Conservation (phyloP, 2,888 invertebrate species). For the Cantharis nigra region DNA sequence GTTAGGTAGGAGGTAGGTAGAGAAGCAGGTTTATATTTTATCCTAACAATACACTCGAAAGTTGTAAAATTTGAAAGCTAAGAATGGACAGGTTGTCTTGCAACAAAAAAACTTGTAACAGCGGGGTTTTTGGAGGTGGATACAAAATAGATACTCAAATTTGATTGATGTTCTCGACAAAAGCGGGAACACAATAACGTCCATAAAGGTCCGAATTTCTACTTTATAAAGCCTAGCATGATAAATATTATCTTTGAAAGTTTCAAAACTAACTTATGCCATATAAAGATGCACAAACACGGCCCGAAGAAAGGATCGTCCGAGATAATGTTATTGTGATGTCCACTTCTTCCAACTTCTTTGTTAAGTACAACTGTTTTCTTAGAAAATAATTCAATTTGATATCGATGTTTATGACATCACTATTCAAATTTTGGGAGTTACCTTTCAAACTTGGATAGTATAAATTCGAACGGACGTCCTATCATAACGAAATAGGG, state of each 20-base stretch:
- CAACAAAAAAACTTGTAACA: conserved; percentile 12
- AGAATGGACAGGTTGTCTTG: conserved; percentile 31
- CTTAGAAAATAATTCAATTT: conserved; percentile 35
- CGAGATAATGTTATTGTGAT: conserved; percentile 47
- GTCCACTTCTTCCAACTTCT: conserved; percentile 43
- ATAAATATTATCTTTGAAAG: conserved; percentile 53
- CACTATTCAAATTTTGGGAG: conserved; percentile 39
- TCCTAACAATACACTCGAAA: conserved; percentile 22
- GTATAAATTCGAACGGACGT: conserved; percentile 50
- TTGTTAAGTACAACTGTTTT: conserved; percentile 43
- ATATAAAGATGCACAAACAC: conserved; percentile 52
- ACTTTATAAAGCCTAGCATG: conserved; percentile 39
- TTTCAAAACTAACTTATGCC: conserved; percentile 46
- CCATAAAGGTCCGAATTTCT: conserved; percentile 40
- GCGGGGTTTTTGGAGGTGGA: conserved; percentile 25
- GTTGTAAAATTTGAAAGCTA: conserved; percentile 30
- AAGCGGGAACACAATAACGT: conserved; percentile 40
- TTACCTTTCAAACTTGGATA: conserved; percentile 49
- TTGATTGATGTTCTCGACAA: conserved; percentile 40
- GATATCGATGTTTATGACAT: conserved; percentile 34
- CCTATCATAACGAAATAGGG: conserved; percentile 54
- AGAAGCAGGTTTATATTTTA: conserved; percentile 6
- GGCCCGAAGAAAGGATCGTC: conserved; percentile 40
- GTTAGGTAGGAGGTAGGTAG: conserved; percentile 7
- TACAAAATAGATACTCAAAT: conserved; percentile 28